Percentiles rank a stretch among this genome's conserved stretches.
Evolutionary conservation across 2,888 invertebrate species (phyloP).

Genomic region (Brachylomia viminalis): DNA sequence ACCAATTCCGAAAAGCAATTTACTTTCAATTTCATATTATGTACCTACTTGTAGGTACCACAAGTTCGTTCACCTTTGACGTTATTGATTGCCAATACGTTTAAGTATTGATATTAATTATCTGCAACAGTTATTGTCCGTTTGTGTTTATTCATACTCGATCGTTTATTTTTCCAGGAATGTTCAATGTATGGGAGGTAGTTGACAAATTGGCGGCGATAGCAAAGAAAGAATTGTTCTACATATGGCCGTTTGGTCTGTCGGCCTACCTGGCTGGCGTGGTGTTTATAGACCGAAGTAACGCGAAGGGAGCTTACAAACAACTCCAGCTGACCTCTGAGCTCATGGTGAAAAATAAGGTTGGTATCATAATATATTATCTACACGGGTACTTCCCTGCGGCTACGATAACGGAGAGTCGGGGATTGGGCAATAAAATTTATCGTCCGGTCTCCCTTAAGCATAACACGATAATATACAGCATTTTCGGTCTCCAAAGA

Average conservation of each 20-base stretch:
- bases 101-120: conserved; percentile 36
- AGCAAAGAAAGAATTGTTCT: conserved; percentile 91
- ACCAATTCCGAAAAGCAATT: conserved; percentile 37
- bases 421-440: conserved; percentile 58
- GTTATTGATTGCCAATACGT: conserved; percentile 38
- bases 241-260: conserved; percentile 91
- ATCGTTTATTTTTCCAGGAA: conserved; percentile 80
- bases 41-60: background rate
- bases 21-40: conserved; percentile 31
- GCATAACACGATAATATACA: conserved; percentile 53
- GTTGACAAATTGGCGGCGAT: conserved; percentile 90
- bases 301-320: conserved; percentile 89
- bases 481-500: conserved; percentile 33
- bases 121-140: conserved; percentile 22
- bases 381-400: conserved; percentile 37
- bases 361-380: conserved; percentile 74
- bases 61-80: conserved; percentile 40
- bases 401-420: conserved; percentile 28
- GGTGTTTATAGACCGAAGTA: conserved; percentile 91
- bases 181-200: conserved; percentile 91
- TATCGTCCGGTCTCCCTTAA: conserved; percentile 49
- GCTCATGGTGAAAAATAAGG: conserved; percentile 86
- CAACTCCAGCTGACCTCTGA: conserved; percentile 86
- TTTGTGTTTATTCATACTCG: conserved; percentile 2
- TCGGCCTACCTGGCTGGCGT: conserved; percentile 91